These are phyloP conservation scores for Menura novaehollandiae DNA, from an alignment of 2,113 vertebrate genomes.

Conservation along the genomic window DNA sequence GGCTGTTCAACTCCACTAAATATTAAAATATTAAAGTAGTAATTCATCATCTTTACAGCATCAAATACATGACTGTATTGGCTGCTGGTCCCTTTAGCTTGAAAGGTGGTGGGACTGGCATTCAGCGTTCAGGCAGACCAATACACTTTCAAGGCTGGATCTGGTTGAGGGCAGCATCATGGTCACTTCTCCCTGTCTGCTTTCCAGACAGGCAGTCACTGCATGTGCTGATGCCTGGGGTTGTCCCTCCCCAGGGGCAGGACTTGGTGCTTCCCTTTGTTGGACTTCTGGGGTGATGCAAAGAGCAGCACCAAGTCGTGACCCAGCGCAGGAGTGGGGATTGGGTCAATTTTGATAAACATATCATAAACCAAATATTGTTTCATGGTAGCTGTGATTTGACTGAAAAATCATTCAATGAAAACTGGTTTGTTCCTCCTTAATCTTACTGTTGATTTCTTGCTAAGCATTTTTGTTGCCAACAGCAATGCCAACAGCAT, in stretches of 20 bases:
- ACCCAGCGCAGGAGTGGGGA: accelerated
- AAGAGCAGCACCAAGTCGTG: background rate
- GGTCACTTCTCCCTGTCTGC: background rate
- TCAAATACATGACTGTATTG: background rate
- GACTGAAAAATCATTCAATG: background rate
- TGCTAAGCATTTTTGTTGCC: background rate
- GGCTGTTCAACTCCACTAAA: background rate
- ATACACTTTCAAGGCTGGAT: background rate
- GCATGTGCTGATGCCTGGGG: background rate
- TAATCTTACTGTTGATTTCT: background rate
- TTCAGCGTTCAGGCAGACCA: background rate
- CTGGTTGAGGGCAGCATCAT: background rate
- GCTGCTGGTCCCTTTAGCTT: background rate
- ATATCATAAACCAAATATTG: background rate
- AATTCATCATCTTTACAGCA: background rate
- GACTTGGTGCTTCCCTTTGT: background rate
- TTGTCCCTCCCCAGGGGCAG: background rate
- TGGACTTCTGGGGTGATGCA: background rate
- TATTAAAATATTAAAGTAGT: background rate
- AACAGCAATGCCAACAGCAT: too few relatives aligned
- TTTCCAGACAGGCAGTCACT: background rate
- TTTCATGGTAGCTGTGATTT: background rate
- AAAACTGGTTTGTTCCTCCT: background rate
- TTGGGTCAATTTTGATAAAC: background rate
- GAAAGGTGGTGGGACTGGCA: background rate